Conservation (phyloP, 2,888 invertebrate species). For the Iphiclides podalirius region DNA sequence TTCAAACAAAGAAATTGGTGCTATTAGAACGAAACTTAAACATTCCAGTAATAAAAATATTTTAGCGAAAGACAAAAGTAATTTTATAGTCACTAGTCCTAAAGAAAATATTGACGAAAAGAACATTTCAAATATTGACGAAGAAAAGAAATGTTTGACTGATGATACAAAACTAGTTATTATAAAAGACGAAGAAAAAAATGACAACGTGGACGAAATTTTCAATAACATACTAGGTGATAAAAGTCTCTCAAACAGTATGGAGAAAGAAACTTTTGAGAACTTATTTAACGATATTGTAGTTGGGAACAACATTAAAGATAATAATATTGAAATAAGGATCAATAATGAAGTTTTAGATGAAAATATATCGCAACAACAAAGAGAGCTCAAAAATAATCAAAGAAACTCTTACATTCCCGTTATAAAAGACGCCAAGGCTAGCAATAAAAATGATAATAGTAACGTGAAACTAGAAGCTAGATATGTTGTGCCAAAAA, state of each 20-base stretch:
- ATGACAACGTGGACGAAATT: slow-evolving; percentile 57
- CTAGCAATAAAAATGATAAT: slow-evolving; percentile 43
- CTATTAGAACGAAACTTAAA: slow-evolving; percentile 75
- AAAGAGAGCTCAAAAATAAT: slow-evolving; percentile 53
- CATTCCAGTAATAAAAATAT: slow-evolving; percentile 74
- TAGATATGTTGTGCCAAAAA: slow-evolving; percentile 66
- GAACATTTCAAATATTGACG: slow-evolving; percentile 47
- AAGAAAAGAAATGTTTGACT: slow-evolving; percentile 41
- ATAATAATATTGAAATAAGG: slow-evolving; percentile 37
- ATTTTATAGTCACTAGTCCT: slow-evolving; percentile 65
- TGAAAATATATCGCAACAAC: slow-evolving; percentile 28
- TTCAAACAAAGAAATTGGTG: slow-evolving; percentile 68
- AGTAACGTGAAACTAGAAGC: slow-evolving; percentile 47
- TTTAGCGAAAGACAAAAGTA: slow-evolving; percentile 74
- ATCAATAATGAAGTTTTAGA: slow-evolving; percentile 40
- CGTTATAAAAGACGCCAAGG: slow-evolving; percentile 45
- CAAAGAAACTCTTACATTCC: slow-evolving; percentile 56
- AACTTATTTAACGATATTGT: slow-evolving; percentile 65
- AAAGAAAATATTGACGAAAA: slow-evolving; percentile 60
- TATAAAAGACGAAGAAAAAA: slow-evolving; percentile 36
- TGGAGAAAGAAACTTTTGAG: slow-evolving; percentile 61
- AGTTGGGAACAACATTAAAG: slow-evolving; percentile 31
- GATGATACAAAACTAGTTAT: slow-evolving; percentile 46
- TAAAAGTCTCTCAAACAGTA: slow-evolving; percentile 47
- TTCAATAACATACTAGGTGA: slow-evolving; percentile 62